These are phyloP conservation scores for Drosophila quinaria DNA, from an alignment of 2,888 invertebrate genomes.

Conservation along the genomic window DNA sequence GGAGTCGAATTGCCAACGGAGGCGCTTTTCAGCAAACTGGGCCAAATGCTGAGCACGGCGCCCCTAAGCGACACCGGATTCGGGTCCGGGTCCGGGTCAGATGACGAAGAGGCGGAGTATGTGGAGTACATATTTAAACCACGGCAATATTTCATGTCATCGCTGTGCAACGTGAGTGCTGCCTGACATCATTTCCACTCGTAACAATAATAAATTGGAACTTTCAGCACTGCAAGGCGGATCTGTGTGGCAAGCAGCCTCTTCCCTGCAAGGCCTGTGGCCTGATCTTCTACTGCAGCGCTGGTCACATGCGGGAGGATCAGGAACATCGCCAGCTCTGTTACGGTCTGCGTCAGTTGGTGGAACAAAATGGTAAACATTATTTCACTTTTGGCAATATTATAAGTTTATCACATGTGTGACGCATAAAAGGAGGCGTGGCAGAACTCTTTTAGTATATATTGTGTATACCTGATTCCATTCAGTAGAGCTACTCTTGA, in stretches of 20 bases:
- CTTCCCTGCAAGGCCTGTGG: conserved; percentile 87
- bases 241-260: conserved; percentile 65
- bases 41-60: conserved; percentile 79
- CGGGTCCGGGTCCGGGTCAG: conserved; percentile 46
- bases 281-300: conserved; percentile 89
- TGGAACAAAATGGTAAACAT: conserved; percentile 87
- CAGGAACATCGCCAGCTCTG: conserved; percentile 88
- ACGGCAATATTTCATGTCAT: conserved; percentile 88
- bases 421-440: not conserved
- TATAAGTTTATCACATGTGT: not conserved
- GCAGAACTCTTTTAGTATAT: not conserved
- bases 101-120: conserved; percentile 87
- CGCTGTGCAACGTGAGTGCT: conserved; percentile 86
- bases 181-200: not conserved
- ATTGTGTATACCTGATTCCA: too few species aligned
- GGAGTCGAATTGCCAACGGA: conserved; percentile 57
- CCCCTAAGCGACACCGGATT: conserved; percentile 78
- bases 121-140: conserved; percentile 89
- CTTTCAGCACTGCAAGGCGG: conserved; percentile 80
- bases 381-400: not conserved
- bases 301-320: conserved; percentile 88
- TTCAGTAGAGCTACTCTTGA: too few species aligned
- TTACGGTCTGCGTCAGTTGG: conserved; percentile 87
- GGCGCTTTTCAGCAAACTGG: conserved; percentile 78
- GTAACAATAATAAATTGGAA: conserved; percentile 2